Percentiles rank a stretch among this genome's conserved stretches.
phyloP scores from a whole-genome alignment of 2,113 vertebrate genomes.

The Tinamus guttatus region DNA sequence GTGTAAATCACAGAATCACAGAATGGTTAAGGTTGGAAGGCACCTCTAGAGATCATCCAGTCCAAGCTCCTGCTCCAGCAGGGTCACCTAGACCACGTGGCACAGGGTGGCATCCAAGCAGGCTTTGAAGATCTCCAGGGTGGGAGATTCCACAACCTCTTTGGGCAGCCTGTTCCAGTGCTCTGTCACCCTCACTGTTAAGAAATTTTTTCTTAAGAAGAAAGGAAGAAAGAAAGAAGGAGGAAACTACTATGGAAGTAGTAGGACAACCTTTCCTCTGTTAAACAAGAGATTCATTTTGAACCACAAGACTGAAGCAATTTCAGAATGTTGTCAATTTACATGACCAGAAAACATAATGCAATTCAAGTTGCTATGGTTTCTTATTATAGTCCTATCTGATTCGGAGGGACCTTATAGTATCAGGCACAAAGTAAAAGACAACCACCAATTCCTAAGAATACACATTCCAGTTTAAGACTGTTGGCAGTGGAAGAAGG shows the following conservation, averaged over 20 bases:
- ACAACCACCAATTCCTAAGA: background rate
- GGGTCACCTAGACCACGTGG: no score
- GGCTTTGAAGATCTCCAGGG: no score
- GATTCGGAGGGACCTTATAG: background rate
- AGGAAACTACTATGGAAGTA: background rate
- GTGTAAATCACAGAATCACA: no score
- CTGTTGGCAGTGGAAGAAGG: background rate
- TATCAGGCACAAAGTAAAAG: background rate
- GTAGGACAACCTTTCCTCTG: background rate
- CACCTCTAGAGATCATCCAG: no score
- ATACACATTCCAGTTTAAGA: accelerated
- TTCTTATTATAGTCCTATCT: background rate
- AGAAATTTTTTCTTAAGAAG: no score
- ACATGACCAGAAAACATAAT: background rate
- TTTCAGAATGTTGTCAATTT: background rate
- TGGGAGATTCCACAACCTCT: no score
- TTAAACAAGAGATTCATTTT: background rate
- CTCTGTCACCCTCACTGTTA: no score
- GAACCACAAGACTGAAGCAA: background rate
- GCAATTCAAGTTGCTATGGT: accelerated
- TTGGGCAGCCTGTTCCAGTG: no score
- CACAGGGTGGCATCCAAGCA: no score
- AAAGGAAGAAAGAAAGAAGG: no score
- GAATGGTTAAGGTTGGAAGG: no score
- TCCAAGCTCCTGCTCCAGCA: no score